phyloP scores from a whole-genome alignment of 2,797 vertebrate species.

The Hemitrygon akajei region DNA sequence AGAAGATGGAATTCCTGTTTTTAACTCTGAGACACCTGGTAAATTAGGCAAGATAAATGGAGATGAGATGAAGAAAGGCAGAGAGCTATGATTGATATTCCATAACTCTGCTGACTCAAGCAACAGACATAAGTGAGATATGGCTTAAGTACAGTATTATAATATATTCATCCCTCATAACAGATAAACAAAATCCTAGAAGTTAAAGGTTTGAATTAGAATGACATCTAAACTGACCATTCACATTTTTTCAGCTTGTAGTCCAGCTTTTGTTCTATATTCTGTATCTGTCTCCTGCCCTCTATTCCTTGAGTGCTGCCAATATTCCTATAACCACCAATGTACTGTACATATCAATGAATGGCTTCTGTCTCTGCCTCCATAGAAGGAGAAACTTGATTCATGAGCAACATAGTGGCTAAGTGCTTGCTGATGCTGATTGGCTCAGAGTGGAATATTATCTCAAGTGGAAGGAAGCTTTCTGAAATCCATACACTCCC shows the following conservation, averaged over 20 bases:
- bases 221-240: neutral
- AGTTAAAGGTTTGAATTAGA: neutral
- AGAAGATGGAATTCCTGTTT: neutral
- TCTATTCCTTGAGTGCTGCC: neutral
- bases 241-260: neutral
- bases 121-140: neutral
- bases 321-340: neutral
- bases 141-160: neutral
- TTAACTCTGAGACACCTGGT: neutral
- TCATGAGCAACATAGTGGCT: too few species aligned
- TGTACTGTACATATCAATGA: neutral
- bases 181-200: neutral
- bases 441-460: too few species aligned
- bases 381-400: too few species aligned
- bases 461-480: too few species aligned
- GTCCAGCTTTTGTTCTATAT: too few species aligned
- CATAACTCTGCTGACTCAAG: neutral
- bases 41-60: neutral
- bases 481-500: too few species aligned
- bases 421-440: too few species aligned
- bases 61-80: neutral
- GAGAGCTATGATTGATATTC: neutral
- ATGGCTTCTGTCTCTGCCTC: too few species aligned
- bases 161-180: neutral
- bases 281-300: neutral